Conservation (phyloP, 2,797 vertebrate species). For the Xenops minutus region DNA sequence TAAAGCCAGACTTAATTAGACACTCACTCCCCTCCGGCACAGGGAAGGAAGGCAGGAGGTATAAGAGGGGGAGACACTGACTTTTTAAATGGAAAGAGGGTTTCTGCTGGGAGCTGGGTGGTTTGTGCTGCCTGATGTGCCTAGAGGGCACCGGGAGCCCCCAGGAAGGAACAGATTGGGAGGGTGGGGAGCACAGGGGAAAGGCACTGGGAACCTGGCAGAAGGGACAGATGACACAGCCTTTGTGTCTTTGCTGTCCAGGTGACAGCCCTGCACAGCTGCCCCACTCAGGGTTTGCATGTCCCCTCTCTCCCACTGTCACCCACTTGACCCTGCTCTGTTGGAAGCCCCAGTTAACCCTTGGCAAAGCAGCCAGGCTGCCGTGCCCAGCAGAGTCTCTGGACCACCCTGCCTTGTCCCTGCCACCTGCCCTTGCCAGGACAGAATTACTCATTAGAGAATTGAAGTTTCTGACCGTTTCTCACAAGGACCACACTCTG, state of each 20-base stretch:
- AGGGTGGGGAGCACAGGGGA: background rate
- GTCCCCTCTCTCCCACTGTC: background rate
- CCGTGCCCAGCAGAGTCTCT: background rate
- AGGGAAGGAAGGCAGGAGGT: background rate
- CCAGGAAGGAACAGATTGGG: background rate
- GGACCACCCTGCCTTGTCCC: background rate
- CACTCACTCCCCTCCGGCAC: background rate
- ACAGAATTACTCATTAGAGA: background rate
- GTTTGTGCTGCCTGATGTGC: background rate
- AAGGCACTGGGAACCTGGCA: background rate
- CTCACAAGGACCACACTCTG: background rate
- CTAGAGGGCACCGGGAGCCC: background rate
- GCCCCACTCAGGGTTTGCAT: background rate
- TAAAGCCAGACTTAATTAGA: conserved; percentile 26
- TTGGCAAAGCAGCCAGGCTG: background rate
- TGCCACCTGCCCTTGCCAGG: background rate
- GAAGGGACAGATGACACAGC: background rate
- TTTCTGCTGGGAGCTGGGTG: background rate
- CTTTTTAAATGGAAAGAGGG: background rate
- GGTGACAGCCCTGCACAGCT: background rate
- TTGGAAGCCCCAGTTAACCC: background rate
- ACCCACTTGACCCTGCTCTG: background rate
- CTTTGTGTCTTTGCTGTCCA: background rate
- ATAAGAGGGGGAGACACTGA: background rate
- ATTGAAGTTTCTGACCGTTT: background rate